Conservation (phyloP, 2,888 invertebrate species). For the Caenorhabditis imperialis region DNA sequence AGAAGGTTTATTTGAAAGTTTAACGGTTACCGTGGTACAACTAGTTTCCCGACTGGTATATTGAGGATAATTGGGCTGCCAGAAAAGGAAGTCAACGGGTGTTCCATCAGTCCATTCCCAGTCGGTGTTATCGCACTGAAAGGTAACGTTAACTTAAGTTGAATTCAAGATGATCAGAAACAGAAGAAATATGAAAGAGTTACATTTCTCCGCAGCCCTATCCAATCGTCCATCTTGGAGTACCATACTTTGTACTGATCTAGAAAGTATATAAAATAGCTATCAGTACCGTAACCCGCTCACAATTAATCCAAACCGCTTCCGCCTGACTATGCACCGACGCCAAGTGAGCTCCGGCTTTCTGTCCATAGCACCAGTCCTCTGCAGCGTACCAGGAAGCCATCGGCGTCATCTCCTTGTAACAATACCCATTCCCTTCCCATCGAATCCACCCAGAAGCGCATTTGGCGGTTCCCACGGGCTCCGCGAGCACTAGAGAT, state of each 20-base stretch:
- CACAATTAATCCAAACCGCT: constrained; percentile 30
- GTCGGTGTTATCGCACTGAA: constrained; percentile 30
- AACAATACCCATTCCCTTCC: too few species aligned
- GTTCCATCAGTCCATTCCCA: constrained; percentile 40
- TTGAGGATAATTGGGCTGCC: constrained; percentile 28
- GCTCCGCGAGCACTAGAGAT: too few species aligned
- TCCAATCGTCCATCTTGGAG: constrained; percentile 35
- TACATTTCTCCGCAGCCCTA: constrained; percentile 29
- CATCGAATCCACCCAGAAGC: too few species aligned
- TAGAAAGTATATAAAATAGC: too few species aligned
- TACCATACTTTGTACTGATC: constrained; percentile 28
- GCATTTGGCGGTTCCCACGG: too few species aligned
- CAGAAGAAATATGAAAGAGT: too few species aligned
- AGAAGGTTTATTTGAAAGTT: too few species aligned
- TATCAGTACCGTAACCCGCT: too few species aligned
- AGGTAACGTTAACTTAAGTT: too few species aligned
- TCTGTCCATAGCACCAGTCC: constrained; percentile 29
- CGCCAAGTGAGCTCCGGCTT: constrained; percentile 31
- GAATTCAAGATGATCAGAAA: too few species aligned
- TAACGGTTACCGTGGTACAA: constrained; percentile 33
- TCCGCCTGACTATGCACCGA: constrained; percentile 27
- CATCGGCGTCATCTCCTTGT: too few species aligned
- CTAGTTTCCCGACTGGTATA: constrained; percentile 18
- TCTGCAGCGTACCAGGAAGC: constrained; percentile 22
- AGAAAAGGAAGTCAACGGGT: constrained; percentile 27